Base-by-base conservation (phyloP, 1,140 invertebrate genomes). In the Linepithema humile region DNA sequence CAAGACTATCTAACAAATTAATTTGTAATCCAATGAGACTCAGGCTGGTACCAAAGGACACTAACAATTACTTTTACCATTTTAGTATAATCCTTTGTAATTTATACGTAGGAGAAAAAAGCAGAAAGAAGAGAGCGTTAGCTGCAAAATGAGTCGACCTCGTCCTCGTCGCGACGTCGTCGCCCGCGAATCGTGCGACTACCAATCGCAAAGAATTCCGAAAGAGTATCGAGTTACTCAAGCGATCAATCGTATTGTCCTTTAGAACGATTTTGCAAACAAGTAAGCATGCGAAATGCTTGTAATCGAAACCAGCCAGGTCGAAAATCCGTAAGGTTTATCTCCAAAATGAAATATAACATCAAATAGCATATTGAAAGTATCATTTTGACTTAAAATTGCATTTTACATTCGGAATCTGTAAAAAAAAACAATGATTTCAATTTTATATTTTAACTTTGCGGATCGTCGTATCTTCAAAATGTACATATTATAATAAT, bases 41-140 rank as follows among this genome's bases (percentile, higher is more conserved):
- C 90, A 91, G 91, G 90, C 90, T 91, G 86, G 84, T 86, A 90
- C 91, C 91, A 90, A 91, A 90, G 89, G 87, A 88, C 75, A 83
- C 83, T 88, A 67, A 62, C 57, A 69, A 87, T 80, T 85, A 89
- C 78, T 89, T 88, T 53, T 86, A 90, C 53, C 45, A 78, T 88
- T 87, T 82, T 88, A 88, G 83, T 84, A 69, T 60, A 60, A 84
- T 83, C 72, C 65, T 88, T 88, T 88, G 73, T 89, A 89, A 89
- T 88, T 88, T 77, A 88, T 85, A 83, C 23, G 67, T 83, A 73
- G 73, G 77, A 75, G 9, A 9, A 12, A 23, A 12, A 3, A n/a
- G n/a, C n/a, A n/a, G n/a, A n/a, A 72, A 20, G 12, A 43, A 38
- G 6, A 73, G 7, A 29, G 48, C 62, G 23, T 73, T 59, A 73